These are phyloP conservation scores for Monochamus alternatus DNA, from an alignment of 2,888 invertebrate genomes.

Conservation along the genomic window DNA sequence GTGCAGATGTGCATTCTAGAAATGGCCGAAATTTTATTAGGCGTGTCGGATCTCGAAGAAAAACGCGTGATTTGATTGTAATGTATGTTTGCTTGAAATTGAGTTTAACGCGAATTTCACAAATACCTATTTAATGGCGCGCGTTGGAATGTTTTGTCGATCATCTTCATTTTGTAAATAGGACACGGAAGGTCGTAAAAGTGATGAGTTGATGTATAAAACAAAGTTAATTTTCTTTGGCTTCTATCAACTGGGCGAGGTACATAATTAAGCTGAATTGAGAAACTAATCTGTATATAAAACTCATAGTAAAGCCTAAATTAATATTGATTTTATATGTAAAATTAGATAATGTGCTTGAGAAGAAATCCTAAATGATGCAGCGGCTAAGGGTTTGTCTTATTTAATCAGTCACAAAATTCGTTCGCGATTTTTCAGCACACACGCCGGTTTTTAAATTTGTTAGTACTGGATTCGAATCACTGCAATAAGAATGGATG, in stretches of 20 bases:
- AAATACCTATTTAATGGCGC: slow-evolving; percentile 9
- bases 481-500: too few species aligned
- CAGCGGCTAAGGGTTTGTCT: too few species aligned
- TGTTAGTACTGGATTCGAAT: too few species aligned
- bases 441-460: too few species aligned
- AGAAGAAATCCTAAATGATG: too few species aligned
- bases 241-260: not conserved
- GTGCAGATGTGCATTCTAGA: not conserved
- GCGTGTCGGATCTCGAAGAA: not conserved
- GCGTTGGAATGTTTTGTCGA: not conserved
- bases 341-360: too few species aligned
- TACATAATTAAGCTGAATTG: not conserved
- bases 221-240: not conserved
- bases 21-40: not conserved
- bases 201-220: slow-evolving; percentile 1
- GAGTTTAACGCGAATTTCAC: slow-evolving; percentile 7
- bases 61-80: slow-evolving; percentile 6
- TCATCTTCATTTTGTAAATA: slow-evolving; percentile 3
- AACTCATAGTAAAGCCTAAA: too few species aligned
- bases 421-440: too few species aligned
- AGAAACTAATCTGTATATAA: not conserved
- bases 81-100: not conserved
- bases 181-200: not conserved
- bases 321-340: too few species aligned
- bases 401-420: too few species aligned